Base-by-base conservation (phyloP, 35 echinoderm and acorn worm species). In the Holothuria glaberrima region DNA sequence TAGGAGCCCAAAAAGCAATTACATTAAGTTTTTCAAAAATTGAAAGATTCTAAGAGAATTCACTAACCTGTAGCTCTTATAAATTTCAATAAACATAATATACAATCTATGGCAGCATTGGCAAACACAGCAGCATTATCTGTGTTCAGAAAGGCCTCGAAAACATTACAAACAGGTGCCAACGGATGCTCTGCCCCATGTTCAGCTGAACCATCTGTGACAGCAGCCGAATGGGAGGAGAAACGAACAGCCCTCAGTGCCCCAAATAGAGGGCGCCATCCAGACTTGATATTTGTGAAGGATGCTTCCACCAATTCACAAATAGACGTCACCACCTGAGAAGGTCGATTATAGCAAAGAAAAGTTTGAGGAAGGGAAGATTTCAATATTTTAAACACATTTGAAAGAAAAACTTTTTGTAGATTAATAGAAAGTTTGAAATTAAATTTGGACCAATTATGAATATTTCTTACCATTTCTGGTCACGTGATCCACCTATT, bases 41-140 rank as follows among this genome's bases (percentile, higher is more conserved):
- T 65, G 62, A 65, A 65, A 65, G 62, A 29, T 69, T 67, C 21
- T 9, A 26, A 69, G 66, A 20, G 66, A 69, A 69, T 26, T 25
- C 66, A 58, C 97, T 91, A 83, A 99, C 97, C 91, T 89, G 90
- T 84, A 29, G 93, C 89, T 77, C 81, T 94, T 64, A 99, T 88
- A 83, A 99, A 99, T 68, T 99, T 99, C 17, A 99, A 86, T 34
- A 95, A 89, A 81, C 97, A 99, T 88, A 99, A 88, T 77, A 99
- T 93, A 86, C 97, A 99, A 82, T 99, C 97, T 29, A 99, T 94
- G 34, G 97, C 97, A 38, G 97, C 97, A 81, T 99, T 99, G 29
- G 97, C 91, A 82, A 99, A 99, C 81, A 99, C 97, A 69, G 93
- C 75, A 69, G 94, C 97, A 80, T 99, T 99, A 44, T 99, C 97